Percentiles rank a stretch among this genome's conserved stretches.
Conservation (phyloP, 2,797 vertebrate species). For the Tympanoctomys barrerae region DNA sequence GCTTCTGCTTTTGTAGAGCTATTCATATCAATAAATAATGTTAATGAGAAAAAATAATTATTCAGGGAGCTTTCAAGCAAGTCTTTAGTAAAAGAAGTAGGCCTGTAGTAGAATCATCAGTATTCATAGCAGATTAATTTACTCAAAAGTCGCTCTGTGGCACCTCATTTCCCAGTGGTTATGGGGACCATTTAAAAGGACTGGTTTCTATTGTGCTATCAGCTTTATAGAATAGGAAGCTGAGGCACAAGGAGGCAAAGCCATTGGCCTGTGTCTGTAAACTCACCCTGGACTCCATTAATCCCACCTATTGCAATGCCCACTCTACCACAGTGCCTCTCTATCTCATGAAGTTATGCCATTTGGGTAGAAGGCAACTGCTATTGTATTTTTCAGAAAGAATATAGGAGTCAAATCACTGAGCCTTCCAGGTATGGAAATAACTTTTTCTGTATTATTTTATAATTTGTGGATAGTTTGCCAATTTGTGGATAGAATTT, state of each 20-base stretch:
- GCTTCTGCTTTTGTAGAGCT: not conserved
- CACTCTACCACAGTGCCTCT: fast-evolving
- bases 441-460: not conserved
- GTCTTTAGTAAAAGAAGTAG: not conserved
- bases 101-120: too few species aligned
- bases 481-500: not conserved
- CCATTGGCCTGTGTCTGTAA: not conserved
- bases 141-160: fast-evolving
- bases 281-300: not conserved
- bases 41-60: constrained; percentile 17
- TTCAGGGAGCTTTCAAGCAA: not conserved
- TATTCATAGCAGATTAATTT: not conserved
- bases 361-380: not conserved
- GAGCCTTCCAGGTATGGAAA: not conserved
- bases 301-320: not conserved
- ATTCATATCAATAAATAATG: not conserved
- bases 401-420: not conserved
- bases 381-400: not conserved
- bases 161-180: not conserved
- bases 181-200: not conserved
- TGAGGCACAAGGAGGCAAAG: not conserved
- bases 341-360: not conserved
- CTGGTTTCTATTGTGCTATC: not conserved
- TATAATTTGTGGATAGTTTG: not conserved
- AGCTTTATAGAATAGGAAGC: not conserved